phyloP scores from a whole-genome alignment of 2,888 invertebrate species.

The Sesia apiformis region DNA sequence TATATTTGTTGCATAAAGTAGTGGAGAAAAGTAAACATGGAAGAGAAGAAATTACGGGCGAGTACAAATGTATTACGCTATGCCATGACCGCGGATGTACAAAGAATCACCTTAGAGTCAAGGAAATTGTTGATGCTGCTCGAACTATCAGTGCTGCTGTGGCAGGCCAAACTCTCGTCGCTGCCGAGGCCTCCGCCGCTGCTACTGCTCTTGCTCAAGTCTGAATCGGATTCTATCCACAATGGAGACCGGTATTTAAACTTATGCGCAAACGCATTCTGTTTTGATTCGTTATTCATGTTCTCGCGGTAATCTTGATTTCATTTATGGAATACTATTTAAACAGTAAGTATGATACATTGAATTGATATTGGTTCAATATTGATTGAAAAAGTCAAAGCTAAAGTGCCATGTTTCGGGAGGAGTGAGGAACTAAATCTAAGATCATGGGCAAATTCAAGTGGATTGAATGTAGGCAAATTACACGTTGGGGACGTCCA shows the following conservation, averaged over 20 bases:
- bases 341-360: background rate
- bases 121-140: conserved; percentile 65
- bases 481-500: conserved; percentile 20
- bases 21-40: too few relatives aligned
- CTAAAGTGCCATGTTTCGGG: background rate
- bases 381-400: too few relatives aligned
- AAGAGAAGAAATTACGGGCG: too few relatives aligned
- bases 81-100: too few relatives aligned
- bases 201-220: conserved; percentile 34
- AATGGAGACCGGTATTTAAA: conserved; percentile 66
- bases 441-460: conserved; percentile 54
- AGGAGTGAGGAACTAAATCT: conserved; percentile 18
- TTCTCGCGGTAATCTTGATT: background rate
- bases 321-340: background rate
- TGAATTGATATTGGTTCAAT: background rate
- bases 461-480: conserved; percentile 51
- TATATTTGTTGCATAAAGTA: too few relatives aligned
- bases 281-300: conserved; percentile 22
- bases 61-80: too few relatives aligned
- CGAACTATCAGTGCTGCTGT: conserved; percentile 38
- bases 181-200: conserved; percentile 27
- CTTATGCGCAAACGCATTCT: conserved; percentile 55
- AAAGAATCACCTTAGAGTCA: conserved; percentile 48
- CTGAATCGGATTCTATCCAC: conserved; percentile 68
- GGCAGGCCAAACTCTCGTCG: conserved; percentile 45